These are phyloP conservation scores for Clinocottus analis DNA, from an alignment of 2,113 vertebrate genomes.

Conservation along the genomic window DNA sequence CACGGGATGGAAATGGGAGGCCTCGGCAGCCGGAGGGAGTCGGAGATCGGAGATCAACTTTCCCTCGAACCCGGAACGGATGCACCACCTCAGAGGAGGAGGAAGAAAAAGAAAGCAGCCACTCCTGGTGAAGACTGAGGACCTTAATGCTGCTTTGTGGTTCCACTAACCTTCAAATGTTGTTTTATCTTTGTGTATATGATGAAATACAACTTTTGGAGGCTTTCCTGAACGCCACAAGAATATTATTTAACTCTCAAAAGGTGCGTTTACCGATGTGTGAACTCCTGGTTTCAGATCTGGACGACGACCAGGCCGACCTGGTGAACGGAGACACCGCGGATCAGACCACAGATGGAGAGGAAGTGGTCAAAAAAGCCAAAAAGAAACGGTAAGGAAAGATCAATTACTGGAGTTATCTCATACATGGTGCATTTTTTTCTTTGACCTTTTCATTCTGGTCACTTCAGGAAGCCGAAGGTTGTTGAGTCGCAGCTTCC, in stretches of 20 bases:
- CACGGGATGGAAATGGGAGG: constrained; percentile 82
- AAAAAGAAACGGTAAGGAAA: constrained; percentile 90
- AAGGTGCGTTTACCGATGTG: not conserved
- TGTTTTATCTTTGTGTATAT: not conserved
- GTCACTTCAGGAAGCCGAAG: constrained; percentile 83
- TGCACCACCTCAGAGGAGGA: constrained; percentile 83
- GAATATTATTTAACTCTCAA: not conserved
- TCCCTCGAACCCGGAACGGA: constrained; percentile 76
- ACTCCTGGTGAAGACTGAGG: constrained; percentile 62
- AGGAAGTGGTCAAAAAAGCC: constrained; percentile 84
- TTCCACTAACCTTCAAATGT: not conserved
- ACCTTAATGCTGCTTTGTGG: not conserved
- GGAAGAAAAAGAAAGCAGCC: constrained; percentile 87
- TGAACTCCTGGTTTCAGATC: constrained; percentile 60
- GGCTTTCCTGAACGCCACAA: not conserved
- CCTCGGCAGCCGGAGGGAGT: constrained; percentile 72
- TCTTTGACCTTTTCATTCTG: not conserved
- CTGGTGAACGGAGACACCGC: constrained; percentile 87
- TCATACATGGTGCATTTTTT: not conserved
- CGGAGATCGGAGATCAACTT: constrained; percentile 81
- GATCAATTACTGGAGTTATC: not conserved
- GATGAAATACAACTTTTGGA: no score
- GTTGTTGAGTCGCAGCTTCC: constrained; percentile 79
- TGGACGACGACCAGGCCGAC: constrained; percentile 78
- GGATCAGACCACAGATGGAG: constrained; percentile 85